phyloP scores from a whole-genome alignment of 1,140 invertebrate species.

The Probaryconus sp. region DNA sequence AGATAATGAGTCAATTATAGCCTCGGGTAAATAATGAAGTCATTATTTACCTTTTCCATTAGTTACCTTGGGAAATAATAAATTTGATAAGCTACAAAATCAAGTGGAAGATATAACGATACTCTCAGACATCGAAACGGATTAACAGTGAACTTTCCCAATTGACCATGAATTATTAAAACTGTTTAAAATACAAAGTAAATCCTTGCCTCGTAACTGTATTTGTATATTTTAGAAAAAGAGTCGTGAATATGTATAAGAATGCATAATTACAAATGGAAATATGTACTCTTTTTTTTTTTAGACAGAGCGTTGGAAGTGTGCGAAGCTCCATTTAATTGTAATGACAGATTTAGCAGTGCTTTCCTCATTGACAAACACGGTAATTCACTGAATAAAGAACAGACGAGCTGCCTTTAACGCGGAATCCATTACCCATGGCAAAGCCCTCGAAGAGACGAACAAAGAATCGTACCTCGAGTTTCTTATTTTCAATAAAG shows the following conservation, averaged over 20 bases:
- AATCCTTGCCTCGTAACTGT: neutral
- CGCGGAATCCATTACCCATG: conserved; percentile 31
- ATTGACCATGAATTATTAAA: no score
- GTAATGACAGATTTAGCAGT: neutral
- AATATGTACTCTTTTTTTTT: conserved; percentile 1
- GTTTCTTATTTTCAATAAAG: conserved; percentile 44
- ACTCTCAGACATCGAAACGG: no score
- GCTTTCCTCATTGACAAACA: conserved; percentile 33
- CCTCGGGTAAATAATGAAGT: no score
- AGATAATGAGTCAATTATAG: no score
- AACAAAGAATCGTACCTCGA: conserved; percentile 36
- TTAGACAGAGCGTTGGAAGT: no score
- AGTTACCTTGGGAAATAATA: no score
- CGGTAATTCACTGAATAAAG: conserved; percentile 24
- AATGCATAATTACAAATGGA: conserved; percentile 1
- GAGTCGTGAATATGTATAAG: neutral
- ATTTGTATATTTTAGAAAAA: neutral
- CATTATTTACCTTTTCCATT: no score
- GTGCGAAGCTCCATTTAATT: conserved; percentile 13
- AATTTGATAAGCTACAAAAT: no score
- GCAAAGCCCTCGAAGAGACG: conserved; percentile 16
- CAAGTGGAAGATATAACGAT: no score
- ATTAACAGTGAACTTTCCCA: no score
- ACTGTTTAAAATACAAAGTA: neutral
- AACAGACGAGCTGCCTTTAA: conserved; percentile 20